Conservation (phyloP, 1,140 invertebrate species). For the Drosophila paulistorum region DNA sequence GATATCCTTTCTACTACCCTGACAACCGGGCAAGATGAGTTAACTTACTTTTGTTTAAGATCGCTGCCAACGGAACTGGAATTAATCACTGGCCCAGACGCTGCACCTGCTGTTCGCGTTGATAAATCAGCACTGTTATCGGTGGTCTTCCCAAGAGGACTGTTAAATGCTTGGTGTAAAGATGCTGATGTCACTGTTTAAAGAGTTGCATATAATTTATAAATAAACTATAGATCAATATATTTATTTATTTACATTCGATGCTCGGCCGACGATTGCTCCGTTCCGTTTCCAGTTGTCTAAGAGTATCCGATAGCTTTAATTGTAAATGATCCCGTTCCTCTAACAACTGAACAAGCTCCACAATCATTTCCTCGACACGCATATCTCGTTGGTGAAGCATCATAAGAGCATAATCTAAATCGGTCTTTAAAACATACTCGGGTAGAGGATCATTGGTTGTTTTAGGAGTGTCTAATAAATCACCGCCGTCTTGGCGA, state of each 20-base stretch:
- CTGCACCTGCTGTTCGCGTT: constrained; percentile 11
- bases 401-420: constrained; percentile 93
- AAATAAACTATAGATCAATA: background rate
- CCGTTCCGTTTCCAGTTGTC: constrained; percentile 87
- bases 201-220: background rate
- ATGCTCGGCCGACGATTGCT: constrained; percentile 40
- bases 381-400: constrained; percentile 93
- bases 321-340: constrained; percentile 93
- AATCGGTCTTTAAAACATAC: constrained; percentile 85
- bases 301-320: constrained; percentile 90
- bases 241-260: constrained; percentile 42
- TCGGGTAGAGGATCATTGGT: constrained; percentile 52
- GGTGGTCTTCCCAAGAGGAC: constrained; percentile 28
- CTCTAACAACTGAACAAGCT: constrained; percentile 92
- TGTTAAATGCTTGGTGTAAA: constrained; percentile 25
- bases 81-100: constrained; percentile 34
- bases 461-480: constrained; percentile 6
- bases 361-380: constrained; percentile 94
- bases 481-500: constrained; percentile 29
- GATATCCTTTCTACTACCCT: no score
- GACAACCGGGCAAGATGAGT: no score
- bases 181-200: constrained; percentile 26
- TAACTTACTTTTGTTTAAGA: constrained; percentile 71
- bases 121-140: constrained; percentile 41
- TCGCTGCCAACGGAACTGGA: constrained; percentile 50